Conservation (phyloP, 2,113 vertebrate genomes). For the Coreoperca whiteheadi region DNA sequence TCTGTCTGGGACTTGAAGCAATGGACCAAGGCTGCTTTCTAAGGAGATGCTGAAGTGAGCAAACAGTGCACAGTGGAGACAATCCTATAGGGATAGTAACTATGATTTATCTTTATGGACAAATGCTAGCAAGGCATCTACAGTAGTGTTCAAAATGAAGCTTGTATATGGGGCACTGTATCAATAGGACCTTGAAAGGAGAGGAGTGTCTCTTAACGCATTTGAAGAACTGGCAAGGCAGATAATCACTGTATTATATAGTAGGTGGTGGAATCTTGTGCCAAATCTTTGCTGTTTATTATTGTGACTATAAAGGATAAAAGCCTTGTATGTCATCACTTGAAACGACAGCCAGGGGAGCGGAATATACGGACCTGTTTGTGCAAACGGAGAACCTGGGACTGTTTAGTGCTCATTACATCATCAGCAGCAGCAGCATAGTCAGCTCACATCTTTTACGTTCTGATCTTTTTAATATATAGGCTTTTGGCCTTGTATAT, state of each 20-base stretch:
- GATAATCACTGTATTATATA: neutral
- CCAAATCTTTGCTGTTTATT: neutral
- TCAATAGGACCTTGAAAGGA: neutral
- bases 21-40: neutral
- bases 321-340: neutral
- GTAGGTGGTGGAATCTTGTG: neutral
- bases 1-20: neutral
- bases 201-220: neutral
- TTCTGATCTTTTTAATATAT: neutral
- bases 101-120: neutral
- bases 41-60: neutral
- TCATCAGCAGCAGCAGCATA: neutral
- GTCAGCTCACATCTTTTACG: neutral
- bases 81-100: neutral
- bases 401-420: neutral
- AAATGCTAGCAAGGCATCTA: neutral
- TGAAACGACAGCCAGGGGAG: neutral
- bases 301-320: neutral
- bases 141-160: neutral
- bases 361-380: neutral
- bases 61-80: neutral
- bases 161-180: neutral
- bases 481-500: neutral
- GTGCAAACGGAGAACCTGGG: neutral
- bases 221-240: neutral